phyloP scores from a whole-genome alignment of 2,113 vertebrate genomes.

The Pelecanoides urinatrix region DNA sequence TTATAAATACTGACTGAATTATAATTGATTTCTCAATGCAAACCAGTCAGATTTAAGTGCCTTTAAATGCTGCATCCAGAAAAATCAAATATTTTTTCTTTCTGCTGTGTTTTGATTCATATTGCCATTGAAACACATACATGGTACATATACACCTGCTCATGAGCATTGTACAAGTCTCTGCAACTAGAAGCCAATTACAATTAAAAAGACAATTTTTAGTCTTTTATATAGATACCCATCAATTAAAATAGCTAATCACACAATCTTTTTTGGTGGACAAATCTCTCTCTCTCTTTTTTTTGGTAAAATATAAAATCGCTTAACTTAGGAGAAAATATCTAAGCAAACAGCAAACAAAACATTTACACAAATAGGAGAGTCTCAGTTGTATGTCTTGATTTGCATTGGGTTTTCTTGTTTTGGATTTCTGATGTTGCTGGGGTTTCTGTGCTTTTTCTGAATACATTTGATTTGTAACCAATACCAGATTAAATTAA shows the following conservation, averaged over 20 bases:
- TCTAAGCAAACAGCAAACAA: neutral
- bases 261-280: neutral
- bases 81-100: neutral
- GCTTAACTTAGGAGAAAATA: neutral
- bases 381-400: neutral
- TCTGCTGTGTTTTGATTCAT: neutral
- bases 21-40: neutral
- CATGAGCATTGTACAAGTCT: neutral
- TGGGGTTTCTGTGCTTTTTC: neutral
- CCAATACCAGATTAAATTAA: conserved; percentile 37
- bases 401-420: neutral
- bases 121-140: neutral
- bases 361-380: neutral
- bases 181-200: neutral
- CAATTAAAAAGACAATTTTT: neutral
- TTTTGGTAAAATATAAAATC: neutral
- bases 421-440: neutral
- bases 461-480: neutral
- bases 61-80: neutral
- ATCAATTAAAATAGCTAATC: neutral
- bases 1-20: neutral
- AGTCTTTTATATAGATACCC: neutral
- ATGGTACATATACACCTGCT: rapidly evolving
- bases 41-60: neutral
- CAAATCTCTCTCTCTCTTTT: neutral